Evolutionary conservation across 2,888 invertebrate species (phyloP).

Genomic region (Cephus runcator): DNA sequence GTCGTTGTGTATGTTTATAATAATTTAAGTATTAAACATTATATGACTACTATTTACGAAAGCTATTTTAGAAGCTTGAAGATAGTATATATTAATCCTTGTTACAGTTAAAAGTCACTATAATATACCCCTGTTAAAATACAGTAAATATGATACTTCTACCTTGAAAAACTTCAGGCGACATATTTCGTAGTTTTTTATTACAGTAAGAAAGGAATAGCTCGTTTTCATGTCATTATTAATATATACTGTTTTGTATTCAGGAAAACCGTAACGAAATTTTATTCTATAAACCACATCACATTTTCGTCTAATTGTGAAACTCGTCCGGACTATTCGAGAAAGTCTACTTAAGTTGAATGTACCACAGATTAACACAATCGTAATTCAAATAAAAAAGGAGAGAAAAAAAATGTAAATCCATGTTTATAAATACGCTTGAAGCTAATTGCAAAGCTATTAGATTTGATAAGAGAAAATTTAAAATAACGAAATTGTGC

Average conservation of each 20-base stretch:
- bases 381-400: not conserved
- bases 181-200: no score
- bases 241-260: no score
- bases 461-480: not conserved
- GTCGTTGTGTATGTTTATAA: not conserved
- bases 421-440: not conserved
- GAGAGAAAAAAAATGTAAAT: not conserved
- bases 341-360: not conserved
- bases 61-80: no score
- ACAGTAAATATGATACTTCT: no score
- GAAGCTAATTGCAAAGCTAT: not conserved
- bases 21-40: no score
- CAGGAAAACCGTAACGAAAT: not conserved
- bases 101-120: no score
- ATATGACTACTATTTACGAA: no score
- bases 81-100: no score
- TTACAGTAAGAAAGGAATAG: no score
- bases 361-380: not conserved
- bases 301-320: not conserved
- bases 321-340: not conserved
- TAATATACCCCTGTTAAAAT: no score
- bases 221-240: no score
- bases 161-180: no score
- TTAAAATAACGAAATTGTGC: not conserved
- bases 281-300: not conserved